A percentile compares a stretch with the other conserved stretches of the same genome.
phyloP scores from a whole-genome alignment of 2,797 vertebrate genomes.

The Chromobotia macracanthus region DNA sequence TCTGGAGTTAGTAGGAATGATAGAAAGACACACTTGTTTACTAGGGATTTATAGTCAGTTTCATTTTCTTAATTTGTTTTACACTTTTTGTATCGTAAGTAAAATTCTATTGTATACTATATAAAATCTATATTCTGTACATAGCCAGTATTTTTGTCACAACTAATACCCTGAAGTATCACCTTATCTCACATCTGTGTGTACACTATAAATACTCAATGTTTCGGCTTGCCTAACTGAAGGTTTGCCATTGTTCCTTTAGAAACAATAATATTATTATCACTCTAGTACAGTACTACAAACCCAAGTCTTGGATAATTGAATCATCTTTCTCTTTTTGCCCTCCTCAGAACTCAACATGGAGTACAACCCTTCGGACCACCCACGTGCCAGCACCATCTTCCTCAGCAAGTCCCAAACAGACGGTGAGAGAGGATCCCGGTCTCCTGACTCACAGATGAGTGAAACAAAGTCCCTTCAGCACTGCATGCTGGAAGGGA shows the following conservation, averaged over 20 bases:
- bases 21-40: too few relatives aligned
- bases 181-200: background rate
- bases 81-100: too few relatives aligned
- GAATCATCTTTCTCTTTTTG: background rate
- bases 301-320: background rate
- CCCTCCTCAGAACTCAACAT: conserved; percentile 85
- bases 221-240: background rate
- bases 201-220: background rate
- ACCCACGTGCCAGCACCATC: conserved; percentile 93
- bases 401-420: conserved; percentile 98
- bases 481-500: background rate
- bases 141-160: too few relatives aligned
- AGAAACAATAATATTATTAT: background rate
- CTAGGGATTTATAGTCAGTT: too few relatives aligned
- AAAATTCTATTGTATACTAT: too few relatives aligned
- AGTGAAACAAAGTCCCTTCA: conserved; percentile 4
- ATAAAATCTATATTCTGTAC: too few relatives aligned
- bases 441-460: background rate
- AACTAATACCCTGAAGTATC: too few relatives aligned
- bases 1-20: background rate
- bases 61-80: too few relatives aligned
- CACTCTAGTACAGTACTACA: background rate
- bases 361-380: conserved; percentile 95
- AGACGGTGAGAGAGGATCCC: conserved; percentile 75
- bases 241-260: background rate